A percentile compares a stretch with the other conserved stretches of the same genome.
These are phyloP conservation scores for Dorcus parallelipipedus DNA, from an alignment of 2,888 invertebrate genomes.

Conservation along the genomic window DNA sequence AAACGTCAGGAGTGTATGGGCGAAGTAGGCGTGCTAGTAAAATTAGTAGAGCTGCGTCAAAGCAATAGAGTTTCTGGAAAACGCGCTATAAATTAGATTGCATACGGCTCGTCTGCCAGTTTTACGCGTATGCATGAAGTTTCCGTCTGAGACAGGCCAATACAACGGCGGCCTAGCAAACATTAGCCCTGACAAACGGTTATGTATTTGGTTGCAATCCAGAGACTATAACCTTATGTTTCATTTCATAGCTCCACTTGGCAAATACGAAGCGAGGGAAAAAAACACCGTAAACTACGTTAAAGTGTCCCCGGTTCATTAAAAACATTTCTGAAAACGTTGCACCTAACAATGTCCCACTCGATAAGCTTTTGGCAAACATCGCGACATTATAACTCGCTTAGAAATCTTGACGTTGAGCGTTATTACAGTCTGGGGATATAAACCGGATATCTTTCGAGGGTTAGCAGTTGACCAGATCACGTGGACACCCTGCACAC, in stretches of 20 bases:
- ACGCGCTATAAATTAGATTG: conserved; percentile 39
- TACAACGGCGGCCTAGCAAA: conserved; percentile 30
- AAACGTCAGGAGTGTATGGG: conserved; percentile 2
- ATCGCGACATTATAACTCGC: not conserved
- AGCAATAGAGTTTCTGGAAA: conserved; percentile 34
- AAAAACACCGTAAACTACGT: conserved; percentile 17
- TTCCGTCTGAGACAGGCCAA: conserved; percentile 27
- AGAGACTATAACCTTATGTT: conserved; percentile 49
- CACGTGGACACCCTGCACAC: conserved; percentile 19
- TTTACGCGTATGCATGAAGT: conserved; percentile 35
- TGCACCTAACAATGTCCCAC: not conserved
- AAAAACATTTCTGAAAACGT: not conserved
- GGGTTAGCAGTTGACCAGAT: conserved; percentile 24
- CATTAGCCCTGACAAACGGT: conserved; percentile 50
- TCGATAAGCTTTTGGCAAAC: conserved; percentile 1
- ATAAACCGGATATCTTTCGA: conserved; percentile 12
- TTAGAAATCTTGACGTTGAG: conserved; percentile 9
- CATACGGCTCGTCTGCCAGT: conserved; percentile 23
- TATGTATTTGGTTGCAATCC: conserved; percentile 52
- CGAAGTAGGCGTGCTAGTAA: conserved; percentile 9
- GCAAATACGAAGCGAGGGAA: conserved; percentile 31
- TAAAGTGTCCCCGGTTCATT: conserved; percentile 1
- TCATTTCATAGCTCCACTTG: conserved; percentile 37
- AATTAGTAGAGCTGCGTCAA: conserved; percentile 31
- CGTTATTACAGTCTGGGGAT: not conserved